These are phyloP conservation scores for Tanytarsus gracilentus DNA, from an alignment of 2,888 invertebrate genomes.

Conservation along the genomic window DNA sequence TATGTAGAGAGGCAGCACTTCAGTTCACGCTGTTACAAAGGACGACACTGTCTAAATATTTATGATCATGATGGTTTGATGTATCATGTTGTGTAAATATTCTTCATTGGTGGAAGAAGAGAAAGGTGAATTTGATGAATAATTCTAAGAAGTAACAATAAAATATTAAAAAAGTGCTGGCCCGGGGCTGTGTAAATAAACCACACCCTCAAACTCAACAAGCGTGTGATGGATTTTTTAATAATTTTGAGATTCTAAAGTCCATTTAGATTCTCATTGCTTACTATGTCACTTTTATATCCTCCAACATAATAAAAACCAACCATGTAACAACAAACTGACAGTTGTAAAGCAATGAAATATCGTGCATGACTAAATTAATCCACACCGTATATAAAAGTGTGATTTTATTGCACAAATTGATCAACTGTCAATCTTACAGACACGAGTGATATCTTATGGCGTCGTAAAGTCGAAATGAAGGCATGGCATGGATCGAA, in stretches of 20 bases:
- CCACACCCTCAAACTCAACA: slow-evolving; percentile 14
- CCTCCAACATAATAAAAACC: no score
- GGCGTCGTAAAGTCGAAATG: no score
- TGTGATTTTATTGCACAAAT: no score
- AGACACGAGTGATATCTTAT: no score
- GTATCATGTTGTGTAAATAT: slow-evolving; percentile 1
- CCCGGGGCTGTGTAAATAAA: slow-evolving; percentile 25
- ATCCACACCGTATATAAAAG: no score
- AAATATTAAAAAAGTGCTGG: background rate
- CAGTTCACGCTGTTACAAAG: slow-evolving; percentile 23
- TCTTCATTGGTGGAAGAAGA: background rate
- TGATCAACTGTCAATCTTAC: no score
- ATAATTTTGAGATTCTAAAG: background rate
- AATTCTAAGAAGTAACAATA: slow-evolving; percentile 23
- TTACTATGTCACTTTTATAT: no score
- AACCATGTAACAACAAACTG: no score
- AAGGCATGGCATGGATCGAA: no score
- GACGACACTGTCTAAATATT: slow-evolving; percentile 29
- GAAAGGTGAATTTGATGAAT: background rate
- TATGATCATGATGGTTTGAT: slow-evolving; percentile 17
- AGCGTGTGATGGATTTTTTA: background rate
- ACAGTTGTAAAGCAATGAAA: no score
- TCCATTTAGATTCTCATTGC: no score
- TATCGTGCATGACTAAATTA: no score
- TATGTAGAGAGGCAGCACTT: background rate